phyloP scores from a whole-genome alignment of 2,797 vertebrate species.

The Balearica regulorum region DNA sequence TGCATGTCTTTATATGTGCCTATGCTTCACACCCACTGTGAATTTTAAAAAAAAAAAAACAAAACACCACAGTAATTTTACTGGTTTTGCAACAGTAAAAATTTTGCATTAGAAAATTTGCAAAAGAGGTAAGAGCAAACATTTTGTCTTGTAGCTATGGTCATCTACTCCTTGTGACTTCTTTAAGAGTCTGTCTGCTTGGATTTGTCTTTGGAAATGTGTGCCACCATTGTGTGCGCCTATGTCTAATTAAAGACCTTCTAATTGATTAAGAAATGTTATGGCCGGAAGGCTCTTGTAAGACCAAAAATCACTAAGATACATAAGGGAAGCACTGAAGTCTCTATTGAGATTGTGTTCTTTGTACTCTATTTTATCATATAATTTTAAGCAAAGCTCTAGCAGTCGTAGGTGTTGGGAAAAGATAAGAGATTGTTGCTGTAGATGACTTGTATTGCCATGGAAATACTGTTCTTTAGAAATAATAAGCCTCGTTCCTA shows the following conservation, averaged over 20 bases:
- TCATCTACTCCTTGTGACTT: background rate
- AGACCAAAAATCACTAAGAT: background rate
- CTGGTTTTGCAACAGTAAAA: background rate
- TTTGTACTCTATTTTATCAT: background rate
- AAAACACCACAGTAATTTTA: background rate
- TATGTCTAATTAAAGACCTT: background rate
- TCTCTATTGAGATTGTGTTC: background rate
- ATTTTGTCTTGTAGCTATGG: background rate
- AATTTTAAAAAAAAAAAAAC: background rate
- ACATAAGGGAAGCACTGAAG: background rate
- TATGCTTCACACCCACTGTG: background rate
- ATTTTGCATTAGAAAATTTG: background rate
- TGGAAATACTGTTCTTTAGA: conserved; percentile 13
- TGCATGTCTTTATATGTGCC: background rate
- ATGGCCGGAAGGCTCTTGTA: background rate
- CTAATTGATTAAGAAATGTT: background rate
- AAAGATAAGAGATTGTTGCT: background rate
- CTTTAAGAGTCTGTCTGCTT: background rate
- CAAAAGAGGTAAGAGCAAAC: background rate
- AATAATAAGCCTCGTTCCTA: background rate
- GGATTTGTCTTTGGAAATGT: background rate
- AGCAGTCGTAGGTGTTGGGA: background rate
- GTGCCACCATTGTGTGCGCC: background rate
- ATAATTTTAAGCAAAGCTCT: background rate
- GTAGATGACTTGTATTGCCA: background rate